phyloP scores from a whole-genome alignment of 53 echinoderm and acorn worm species.

The Stichopus horrens region DNA sequence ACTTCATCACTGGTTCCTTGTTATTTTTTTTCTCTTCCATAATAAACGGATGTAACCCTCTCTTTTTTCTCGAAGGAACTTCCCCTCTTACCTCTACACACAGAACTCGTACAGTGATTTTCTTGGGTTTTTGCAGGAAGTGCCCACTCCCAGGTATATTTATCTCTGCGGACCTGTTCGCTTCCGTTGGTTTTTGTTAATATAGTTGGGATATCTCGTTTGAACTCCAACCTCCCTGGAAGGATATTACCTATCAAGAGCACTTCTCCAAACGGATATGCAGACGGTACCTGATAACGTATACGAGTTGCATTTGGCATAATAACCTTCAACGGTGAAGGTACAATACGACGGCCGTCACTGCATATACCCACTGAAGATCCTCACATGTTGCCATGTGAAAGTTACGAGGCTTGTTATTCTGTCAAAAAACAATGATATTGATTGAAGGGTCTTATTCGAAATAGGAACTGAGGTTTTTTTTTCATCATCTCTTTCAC shows the following conservation, averaged over 20 bases:
- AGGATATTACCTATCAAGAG: slow-evolving; percentile 29
- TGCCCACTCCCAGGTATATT: not conserved
- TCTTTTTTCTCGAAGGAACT: not conserved
- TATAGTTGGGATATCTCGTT: not conserved
- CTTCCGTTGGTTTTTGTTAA: not conserved
- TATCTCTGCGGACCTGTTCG: not conserved
- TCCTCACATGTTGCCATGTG: not conserved
- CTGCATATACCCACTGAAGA: not conserved
- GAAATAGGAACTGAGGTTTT: not conserved
- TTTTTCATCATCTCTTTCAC: not conserved
- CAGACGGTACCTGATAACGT: slow-evolving; percentile 16
- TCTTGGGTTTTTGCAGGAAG: not conserved
- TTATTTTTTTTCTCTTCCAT: not conserved
- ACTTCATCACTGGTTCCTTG: not conserved
- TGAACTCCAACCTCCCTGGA: slow-evolving; percentile 8
- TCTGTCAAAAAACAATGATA: not conserved
- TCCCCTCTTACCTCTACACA: not conserved
- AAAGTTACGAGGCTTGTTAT: too few species aligned
- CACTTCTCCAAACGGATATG: not conserved
- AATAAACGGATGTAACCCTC: not conserved
- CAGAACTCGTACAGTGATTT: not conserved
- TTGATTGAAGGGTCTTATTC: not conserved
- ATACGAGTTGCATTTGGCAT: too few species aligned
- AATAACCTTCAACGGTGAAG: too few species aligned
- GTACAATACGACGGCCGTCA: not conserved